Evolutionary conservation across 2,797 vertebrate species (phyloP).

Genomic region (Carapus acus): DNA sequence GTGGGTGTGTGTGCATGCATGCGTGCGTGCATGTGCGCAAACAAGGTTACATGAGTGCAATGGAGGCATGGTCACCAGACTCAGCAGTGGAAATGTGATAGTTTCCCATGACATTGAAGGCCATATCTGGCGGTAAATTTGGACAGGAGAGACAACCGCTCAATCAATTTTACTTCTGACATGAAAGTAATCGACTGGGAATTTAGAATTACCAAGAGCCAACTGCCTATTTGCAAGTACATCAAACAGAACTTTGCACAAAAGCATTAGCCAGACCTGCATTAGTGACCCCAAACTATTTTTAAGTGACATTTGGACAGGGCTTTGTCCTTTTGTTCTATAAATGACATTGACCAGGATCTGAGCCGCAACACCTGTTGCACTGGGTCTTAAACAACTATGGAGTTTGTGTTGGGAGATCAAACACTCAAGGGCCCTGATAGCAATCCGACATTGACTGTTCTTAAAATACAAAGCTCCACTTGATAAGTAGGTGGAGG

Average conservation of each 20-base stretch:
- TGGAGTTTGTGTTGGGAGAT: too few relatives aligned
- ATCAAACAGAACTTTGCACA: too few relatives aligned
- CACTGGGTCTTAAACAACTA: conserved; percentile 20
- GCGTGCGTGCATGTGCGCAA: conserved; percentile 2
- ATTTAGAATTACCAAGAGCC: too few relatives aligned
- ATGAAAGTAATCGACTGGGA: too few relatives aligned
- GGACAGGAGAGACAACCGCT: too few relatives aligned
- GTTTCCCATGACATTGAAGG: conserved; percentile 3
- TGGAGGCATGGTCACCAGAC: conserved; percentile 2
- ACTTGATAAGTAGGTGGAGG: conserved; percentile 13
- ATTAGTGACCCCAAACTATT: background rate
- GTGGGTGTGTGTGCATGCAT: background rate
- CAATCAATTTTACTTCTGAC: too few relatives aligned
- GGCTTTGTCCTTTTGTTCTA: conserved; percentile 22
- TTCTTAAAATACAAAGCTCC: conserved; percentile 11
- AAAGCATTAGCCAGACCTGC: too few relatives aligned
- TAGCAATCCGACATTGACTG: too few relatives aligned
- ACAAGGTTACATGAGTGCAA: conserved; percentile 1
- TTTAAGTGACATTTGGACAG: background rate
- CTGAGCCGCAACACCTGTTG: conserved; percentile 25
- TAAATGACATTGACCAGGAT: conserved; percentile 16
- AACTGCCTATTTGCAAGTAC: too few relatives aligned
- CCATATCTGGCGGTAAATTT: too few relatives aligned
- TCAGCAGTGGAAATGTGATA: background rate
- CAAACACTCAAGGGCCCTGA: too few relatives aligned